phyloP scores from a whole-genome alignment of 1,140 invertebrate species.

The Pararge aegeria region DNA sequence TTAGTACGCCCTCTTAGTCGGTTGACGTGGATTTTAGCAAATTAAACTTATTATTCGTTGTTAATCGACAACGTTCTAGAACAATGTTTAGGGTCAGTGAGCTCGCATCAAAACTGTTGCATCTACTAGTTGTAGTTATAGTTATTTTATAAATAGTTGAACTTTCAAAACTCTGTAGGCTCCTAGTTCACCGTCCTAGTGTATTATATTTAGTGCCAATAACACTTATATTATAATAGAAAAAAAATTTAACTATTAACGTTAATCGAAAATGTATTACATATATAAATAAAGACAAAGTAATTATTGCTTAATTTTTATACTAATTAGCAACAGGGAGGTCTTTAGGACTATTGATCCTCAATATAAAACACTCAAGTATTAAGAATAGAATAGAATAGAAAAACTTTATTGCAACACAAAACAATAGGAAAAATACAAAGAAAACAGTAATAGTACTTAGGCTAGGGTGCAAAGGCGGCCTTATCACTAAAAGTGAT shows the following conservation, averaged over 20 bases:
- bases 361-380: neutral
- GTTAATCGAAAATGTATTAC: neutral
- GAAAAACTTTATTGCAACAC: too few species aligned
- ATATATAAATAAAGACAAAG: constrained; percentile 11
- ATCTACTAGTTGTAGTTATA: neutral
- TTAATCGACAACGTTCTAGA: too few species aligned
- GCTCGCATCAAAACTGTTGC: neutral
- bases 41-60: too few species aligned
- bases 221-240: constrained; percentile 17
- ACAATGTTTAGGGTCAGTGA: too few species aligned
- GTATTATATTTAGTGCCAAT: constrained; percentile 50
- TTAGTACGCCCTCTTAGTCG: too few species aligned
- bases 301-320: constrained; percentile 17
- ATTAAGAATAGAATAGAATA: too few species aligned
- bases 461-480: too few species aligned
- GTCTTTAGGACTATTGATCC: neutral
- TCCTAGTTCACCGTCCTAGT: constrained; percentile 44
- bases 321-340: neutral
- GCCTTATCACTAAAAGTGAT: too few species aligned
- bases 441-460: too few species aligned
- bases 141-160: neutral
- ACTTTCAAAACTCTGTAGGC: constrained; percentile 8
- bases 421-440: too few species aligned
- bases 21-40: too few species aligned
- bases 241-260: constrained; percentile 19